Evolutionary conservation across 2,797 vertebrate genomes (phyloP).

Genomic region (Scyliorhinus canicula): DNA sequence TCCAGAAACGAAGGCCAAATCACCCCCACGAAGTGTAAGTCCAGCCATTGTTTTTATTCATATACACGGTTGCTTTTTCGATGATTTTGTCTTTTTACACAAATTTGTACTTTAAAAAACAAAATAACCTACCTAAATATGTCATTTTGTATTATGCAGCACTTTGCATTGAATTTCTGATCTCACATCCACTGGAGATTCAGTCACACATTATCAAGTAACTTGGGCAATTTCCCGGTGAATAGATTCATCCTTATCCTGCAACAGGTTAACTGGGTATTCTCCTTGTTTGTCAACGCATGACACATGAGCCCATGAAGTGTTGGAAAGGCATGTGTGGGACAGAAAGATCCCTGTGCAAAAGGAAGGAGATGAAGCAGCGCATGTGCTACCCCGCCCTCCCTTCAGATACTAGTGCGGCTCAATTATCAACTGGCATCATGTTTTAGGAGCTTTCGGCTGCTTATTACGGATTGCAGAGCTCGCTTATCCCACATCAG

Average conservation of each 20-base stretch:
- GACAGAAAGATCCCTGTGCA: not conserved
- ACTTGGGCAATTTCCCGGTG: not conserved
- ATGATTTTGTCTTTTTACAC: not conserved
- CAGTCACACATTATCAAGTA: no score
- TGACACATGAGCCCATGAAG: not conserved
- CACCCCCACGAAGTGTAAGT: no score
- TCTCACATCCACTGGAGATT: not conserved
- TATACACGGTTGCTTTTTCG: not conserved
- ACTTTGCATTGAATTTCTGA: not conserved
- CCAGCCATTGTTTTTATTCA: not conserved
- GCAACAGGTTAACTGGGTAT: not conserved
- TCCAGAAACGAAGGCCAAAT: no score
- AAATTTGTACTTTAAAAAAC: not conserved
- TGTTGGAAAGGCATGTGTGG: not conserved
- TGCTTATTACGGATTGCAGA: conserved; percentile 45
- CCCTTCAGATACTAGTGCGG: conserved; percentile 35
- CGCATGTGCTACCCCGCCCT: conserved; percentile 40
- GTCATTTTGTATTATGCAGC: not conserved
- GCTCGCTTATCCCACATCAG: conserved; percentile 48
- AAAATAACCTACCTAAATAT: no score
- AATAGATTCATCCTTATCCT: not conserved
- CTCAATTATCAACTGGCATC: conserved; percentile 44
- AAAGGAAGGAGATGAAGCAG: not conserved
- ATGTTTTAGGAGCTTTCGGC: conserved; percentile 45
- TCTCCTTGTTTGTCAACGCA: not conserved